Evolutionary conservation across 2,113 vertebrate species (phyloP).

Genomic region (Psittacula cyanocephala): DNA sequence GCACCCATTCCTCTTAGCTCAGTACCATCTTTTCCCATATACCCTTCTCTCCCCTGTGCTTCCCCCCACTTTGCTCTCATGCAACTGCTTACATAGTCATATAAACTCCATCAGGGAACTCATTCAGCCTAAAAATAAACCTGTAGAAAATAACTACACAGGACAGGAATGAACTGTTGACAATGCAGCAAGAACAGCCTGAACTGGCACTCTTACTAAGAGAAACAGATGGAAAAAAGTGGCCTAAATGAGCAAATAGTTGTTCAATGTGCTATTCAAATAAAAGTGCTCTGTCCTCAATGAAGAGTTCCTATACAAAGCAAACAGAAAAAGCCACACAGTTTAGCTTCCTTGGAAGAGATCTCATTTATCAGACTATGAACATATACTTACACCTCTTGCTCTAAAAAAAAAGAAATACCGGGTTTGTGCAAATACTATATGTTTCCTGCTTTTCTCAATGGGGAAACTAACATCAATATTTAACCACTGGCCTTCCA

Average conservation of each 20-base stretch:
- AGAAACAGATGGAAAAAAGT: neutral
- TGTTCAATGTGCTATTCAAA: conserved; percentile 11
- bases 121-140: neutral
- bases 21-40: neutral
- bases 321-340: conserved; percentile 20
- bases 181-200: neutral
- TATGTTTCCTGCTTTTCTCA: neutral
- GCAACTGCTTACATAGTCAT: neutral
- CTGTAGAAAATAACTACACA: neutral
- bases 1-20: neutral
- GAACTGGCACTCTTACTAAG: neutral
- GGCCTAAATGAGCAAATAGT: neutral
- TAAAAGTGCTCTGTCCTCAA: neutral
- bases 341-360: neutral
- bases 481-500: neutral
- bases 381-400: neutral
- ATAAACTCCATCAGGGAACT: neutral
- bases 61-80: neutral
- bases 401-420: conserved; percentile 19
- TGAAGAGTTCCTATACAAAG: conserved; percentile 1
- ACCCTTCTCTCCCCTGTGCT: neutral
- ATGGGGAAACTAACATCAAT: neutral
- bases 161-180: neutral
- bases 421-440: neutral
- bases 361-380: neutral